Percentiles rank a stretch among this genome's conserved stretches.
phyloP scores from a whole-genome alignment of 2,888 invertebrate species.

The Nymphalis urticae region DNA sequence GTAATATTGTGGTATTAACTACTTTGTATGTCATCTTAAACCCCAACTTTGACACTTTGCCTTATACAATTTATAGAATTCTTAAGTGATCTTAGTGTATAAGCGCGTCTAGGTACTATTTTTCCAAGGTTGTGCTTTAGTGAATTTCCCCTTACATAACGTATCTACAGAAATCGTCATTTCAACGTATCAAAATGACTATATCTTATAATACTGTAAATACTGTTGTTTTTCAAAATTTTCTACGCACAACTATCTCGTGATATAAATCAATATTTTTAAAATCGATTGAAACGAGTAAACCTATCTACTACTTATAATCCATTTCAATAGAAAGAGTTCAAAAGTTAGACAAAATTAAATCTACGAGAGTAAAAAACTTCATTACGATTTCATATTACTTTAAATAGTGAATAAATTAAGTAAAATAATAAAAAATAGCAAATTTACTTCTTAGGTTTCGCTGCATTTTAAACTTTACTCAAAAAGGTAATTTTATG shows the following conservation, averaged over 20 bases:
- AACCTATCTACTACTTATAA: slow-evolving; percentile 41
- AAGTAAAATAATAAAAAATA: not conserved
- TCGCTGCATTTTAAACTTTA: not conserved
- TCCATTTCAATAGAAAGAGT: not conserved
- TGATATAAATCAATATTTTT: slow-evolving; percentile 56
- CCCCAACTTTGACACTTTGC: slow-evolving; percentile 79
- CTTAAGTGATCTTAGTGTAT: slow-evolving; percentile 73
- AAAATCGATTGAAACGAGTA: slow-evolving; percentile 52
- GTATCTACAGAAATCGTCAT: slow-evolving; percentile 44
- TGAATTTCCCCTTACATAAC: slow-evolving; percentile 65
- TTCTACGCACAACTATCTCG: slow-evolving; percentile 78
- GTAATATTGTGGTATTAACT: slow-evolving; percentile 34
- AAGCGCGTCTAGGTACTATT: slow-evolving; percentile 79
- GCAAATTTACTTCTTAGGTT: not conserved
- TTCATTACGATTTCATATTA: not conserved
- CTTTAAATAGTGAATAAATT: not conserved
- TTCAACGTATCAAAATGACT: slow-evolving; percentile 49
- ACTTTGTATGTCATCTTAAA: slow-evolving; percentile 53
- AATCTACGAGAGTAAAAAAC: not conserved
- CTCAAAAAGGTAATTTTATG: not conserved
- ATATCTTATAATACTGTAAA: slow-evolving; percentile 60
- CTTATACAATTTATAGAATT: slow-evolving; percentile 74
- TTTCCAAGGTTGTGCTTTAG: slow-evolving; percentile 82
- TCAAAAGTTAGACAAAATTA: not conserved
- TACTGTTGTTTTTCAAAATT: slow-evolving; percentile 61